Base-by-base conservation (phyloP, 2,888 invertebrate species). In the Hymenopus coronatus region DNA sequence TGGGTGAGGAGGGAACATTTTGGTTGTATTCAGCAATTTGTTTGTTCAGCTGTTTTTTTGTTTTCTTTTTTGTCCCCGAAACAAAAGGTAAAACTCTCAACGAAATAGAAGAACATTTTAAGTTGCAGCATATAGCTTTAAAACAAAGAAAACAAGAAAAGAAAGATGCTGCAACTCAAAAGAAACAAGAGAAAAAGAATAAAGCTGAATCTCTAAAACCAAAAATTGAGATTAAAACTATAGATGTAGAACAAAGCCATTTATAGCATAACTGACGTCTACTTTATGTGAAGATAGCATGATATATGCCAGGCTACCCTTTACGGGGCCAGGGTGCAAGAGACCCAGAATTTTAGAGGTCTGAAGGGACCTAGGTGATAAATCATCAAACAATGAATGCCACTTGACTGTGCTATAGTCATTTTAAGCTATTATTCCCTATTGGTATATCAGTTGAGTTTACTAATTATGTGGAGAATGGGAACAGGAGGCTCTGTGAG, bases 21-120 rank as follows among this genome's bases (percentile, higher is more conserved):
- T 95, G 94, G 94, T 93, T 94, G 93, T 95, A 95, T 92, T 92
- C 94, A 0, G 92, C 93, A 86, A 94, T 94, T 91, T 95, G 94
- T 90, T 93, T 93, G 0, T 1, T 93, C 9, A 94, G 94, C 0
- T 94, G 95, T 91, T 92, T 94, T 91, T 95, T 95, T 92, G 95
- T 95, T 0, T 91, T 94, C 6, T 93, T 94, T 90, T 92, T 93
- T 89, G 94, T 96, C 0, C 96, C 96, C 0, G 96, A 96, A 92
- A 96, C 96, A 0, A 96, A 96, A 92, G 96, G 96, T n/a, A 96
- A 95, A 92, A 95, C 95, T 0, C 93, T 96, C 20, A 95, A 95
- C 30, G 96, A 96, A 91, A 96, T 96, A 90, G 95, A 95, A 91
- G 93, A 94, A 70, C 88, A 89, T 84, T 90, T 90, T 83, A 89